Evolutionary conservation across 2,797 vertebrate species (phyloP).

Genomic region (Gambusia yucatana): DNA sequence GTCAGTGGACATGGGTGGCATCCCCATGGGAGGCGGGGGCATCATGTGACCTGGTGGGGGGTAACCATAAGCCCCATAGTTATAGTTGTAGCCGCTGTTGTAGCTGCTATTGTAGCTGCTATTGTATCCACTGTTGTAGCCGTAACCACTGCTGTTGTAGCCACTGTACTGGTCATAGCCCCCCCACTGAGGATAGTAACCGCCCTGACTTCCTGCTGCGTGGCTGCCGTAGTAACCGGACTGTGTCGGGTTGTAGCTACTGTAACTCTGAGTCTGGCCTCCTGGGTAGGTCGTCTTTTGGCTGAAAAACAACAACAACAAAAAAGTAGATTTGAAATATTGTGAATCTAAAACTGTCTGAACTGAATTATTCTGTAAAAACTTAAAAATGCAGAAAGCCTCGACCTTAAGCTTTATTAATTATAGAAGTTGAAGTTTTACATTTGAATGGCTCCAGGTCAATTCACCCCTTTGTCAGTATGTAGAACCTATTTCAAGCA

Average conservation of each 20-base stretch:
- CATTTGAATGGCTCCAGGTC: neutral
- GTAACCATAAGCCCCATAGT: conserved; percentile 82
- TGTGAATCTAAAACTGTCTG: neutral
- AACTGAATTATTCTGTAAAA: neutral
- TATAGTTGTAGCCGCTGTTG: conserved; percentile 77
- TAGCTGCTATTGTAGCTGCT: conserved; percentile 72
- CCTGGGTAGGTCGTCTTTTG: conserved; percentile 85
- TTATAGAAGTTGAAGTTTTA: neutral
- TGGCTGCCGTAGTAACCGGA: conserved; percentile 73
- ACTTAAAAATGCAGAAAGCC: neutral
- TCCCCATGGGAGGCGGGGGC: conserved; percentile 82
- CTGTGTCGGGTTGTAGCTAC: conserved; percentile 79
- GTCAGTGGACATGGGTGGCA: conserved; percentile 79
- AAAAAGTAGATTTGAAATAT: neutral
- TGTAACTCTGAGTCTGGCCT: conserved; percentile 80
- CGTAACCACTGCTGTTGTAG: conserved; percentile 77
- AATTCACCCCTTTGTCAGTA: neutral
- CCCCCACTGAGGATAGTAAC: conserved; percentile 87
- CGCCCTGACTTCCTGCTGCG: conserved; percentile 43
- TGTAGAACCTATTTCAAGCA: neutral
- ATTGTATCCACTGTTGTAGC: conserved; percentile 72
- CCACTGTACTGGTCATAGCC: conserved; percentile 86
- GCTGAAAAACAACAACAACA: conserved; percentile 56
- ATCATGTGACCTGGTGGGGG: conserved; percentile 84
- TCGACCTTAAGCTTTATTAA: neutral